Evolutionary conservation across 30 jellyfish, hydroid and myxozoan species (phyloP), one percentile per base, ranked within the genome.

Genomic region (Hydractinia symbiolongicarpus): DNA sequence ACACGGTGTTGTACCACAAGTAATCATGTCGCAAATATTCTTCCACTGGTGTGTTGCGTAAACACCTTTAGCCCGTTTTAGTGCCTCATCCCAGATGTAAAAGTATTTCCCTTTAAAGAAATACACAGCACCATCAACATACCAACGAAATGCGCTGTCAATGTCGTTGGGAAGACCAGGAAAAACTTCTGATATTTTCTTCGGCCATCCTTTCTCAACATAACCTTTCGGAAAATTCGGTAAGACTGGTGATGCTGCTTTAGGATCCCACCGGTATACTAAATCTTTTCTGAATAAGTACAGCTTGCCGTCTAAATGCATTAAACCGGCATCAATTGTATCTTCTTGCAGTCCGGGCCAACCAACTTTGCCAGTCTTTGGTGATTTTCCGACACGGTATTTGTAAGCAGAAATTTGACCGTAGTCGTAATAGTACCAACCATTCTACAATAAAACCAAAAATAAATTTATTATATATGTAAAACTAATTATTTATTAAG

Each of bases 91-190:
- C 89, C 89, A 81, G 17, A 21, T 73, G 54, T 62, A 81, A 61
- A 67, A 81, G 54, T 81, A 70, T 5, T 21, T 11, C 8, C 76
- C 89, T 5, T 81, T 81, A 19, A 81, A 81, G 55, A 81, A 81
- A 61, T 81, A 81, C 14, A 64, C 72, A 44, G 54, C 71, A 5
- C 86, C 89, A 67, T 81, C 84, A 40, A 16, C 53, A 53, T 68
- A 51, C 82, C 81, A 67, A n/a, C 89, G 72, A 54, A 81, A 81
- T 5, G 89, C 89, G 8, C 86, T 67, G 50, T 81, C 89, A 67
- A 81, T 81, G 54, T 70, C 54, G 73, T 67, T 67, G 7, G 89
- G 89, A 56, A 81, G 50, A 21, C 89, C 89, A 67, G 89, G 89
- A 44, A 68, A 81, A 8, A 53, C 86, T 5, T 52, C 86, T 17